A percentile compares a stretch with the other conserved stretches of the same genome.
Conservation (phyloP, 2,113 vertebrate species). For the Urocitellus parryii region DNA sequence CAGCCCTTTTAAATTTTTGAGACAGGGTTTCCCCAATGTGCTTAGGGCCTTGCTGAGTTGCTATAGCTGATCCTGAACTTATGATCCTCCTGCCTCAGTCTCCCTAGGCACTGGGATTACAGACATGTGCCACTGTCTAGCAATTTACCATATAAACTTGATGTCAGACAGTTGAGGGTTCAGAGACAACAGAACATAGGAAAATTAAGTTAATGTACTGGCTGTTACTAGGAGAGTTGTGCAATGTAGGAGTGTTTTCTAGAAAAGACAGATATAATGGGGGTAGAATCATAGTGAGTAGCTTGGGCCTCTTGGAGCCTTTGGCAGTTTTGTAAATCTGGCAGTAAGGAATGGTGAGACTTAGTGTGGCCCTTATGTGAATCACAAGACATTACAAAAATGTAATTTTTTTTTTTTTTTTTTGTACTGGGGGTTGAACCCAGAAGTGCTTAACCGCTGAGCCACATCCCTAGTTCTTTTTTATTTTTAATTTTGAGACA, state of each 20-base stretch:
- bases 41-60: not conserved
- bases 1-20: not conserved
- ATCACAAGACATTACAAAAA: not conserved
- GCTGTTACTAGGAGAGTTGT: not conserved
- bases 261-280: not conserved
- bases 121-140: not conserved
- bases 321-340: slow-evolving; percentile 12
- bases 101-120: not conserved
- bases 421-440: too few species aligned
- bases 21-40: not conserved
- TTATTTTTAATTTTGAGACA: too few species aligned
- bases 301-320: not conserved
- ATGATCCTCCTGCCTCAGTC: not conserved
- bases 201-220: slow-evolving; percentile 25
- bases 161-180: slow-evolving; percentile 20
- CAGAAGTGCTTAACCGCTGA: too few species aligned
- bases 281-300: not conserved
- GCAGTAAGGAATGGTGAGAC: slow-evolving; percentile 20
- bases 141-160: slow-evolving; percentile 32
- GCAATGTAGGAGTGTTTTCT: not conserved
- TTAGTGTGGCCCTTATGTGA: not conserved
- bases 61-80: not conserved
- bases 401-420: too few species aligned
- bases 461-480: too few species aligned
- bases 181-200: not conserved